Evolutionary conservation across 2,113 vertebrate genomes (phyloP).

Genomic region (Casuarius casuarius): DNA sequence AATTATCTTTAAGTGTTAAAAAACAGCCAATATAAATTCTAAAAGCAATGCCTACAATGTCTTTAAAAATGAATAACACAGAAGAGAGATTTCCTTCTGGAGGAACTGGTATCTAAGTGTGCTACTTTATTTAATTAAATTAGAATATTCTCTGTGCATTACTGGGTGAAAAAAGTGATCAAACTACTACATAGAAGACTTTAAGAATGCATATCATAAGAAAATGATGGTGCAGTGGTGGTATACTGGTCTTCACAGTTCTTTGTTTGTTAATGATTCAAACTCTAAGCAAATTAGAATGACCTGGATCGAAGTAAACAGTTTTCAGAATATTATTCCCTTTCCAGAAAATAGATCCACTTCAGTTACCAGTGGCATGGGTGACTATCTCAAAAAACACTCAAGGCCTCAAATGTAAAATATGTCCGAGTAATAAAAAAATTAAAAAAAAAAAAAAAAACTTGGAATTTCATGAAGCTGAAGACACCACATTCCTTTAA

Average conservation of each 20-base stretch:
- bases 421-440: not conserved
- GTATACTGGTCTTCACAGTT: conserved; percentile 11
- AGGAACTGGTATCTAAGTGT: conserved; percentile 70
- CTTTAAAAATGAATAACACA: not conserved
- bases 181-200: not conserved
- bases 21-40: conserved; percentile 56
- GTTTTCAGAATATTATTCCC: conserved; percentile 27
- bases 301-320: not conserved
- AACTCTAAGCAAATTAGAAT: not conserved
- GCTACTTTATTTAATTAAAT: conserved; percentile 55
- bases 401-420: not conserved
- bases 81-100: conserved; percentile 59
- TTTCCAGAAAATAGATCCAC: not conserved
- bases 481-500: not conserved
- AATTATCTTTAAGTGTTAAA: conserved; percentile 37
- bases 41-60: not conserved
- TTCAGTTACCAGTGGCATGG: not conserved
- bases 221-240: conserved; percentile 16
- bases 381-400: not conserved
- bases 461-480: not conserved
- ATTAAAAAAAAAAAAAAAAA: not conserved
- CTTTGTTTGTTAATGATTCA: conserved; percentile 1
- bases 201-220: not conserved
- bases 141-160: conserved; percentile 16
- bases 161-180: not conserved